phyloP scores from a whole-genome alignment of 2,888 invertebrate species.

The Rhynchonema sp. region DNA sequence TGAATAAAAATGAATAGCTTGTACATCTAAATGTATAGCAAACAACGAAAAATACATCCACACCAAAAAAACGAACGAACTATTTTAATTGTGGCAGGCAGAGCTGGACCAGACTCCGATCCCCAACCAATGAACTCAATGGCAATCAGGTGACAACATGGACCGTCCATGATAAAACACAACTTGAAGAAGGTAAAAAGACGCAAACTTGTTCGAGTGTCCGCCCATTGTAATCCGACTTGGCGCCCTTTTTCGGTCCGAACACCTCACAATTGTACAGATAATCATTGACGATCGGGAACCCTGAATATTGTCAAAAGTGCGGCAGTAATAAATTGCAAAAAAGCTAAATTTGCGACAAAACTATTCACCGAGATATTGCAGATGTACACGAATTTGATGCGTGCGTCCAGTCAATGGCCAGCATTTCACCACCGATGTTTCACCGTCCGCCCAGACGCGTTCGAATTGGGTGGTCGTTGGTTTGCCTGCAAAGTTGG shows the following conservation, averaged over 20 bases:
- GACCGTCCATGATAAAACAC: too few relatives aligned
- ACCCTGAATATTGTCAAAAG: slow-evolving; percentile 41
- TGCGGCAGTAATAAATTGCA: not conserved
- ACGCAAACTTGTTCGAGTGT: slow-evolving; percentile 12
- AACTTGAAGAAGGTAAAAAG: not conserved
- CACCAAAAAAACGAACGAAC: too few relatives aligned
- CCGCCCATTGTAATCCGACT: slow-evolving; percentile 47
- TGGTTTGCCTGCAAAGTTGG: slow-evolving; percentile 44
- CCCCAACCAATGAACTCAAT: too few relatives aligned
- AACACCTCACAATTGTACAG: slow-evolving; percentile 89
- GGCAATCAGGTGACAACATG: too few relatives aligned
- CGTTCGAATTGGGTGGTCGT: slow-evolving; percentile 50
- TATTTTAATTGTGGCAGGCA: too few relatives aligned
- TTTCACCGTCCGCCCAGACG: slow-evolving; percentile 63
- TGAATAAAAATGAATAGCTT: too few relatives aligned
- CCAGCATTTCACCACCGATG: slow-evolving; percentile 77
- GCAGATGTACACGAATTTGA: slow-evolving; percentile 92
- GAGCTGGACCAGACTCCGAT: too few relatives aligned
- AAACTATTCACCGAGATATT: slow-evolving; percentile 59
- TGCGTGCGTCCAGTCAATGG: slow-evolving; percentile 95
- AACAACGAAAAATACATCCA: too few relatives aligned
- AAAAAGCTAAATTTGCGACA: not conserved
- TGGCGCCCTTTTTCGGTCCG: slow-evolving; percentile 73
- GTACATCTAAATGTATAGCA: too few relatives aligned
- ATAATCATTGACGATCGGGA: slow-evolving; percentile 90